phyloP scores from a whole-genome alignment of 1,140 invertebrate species.

The Cherax destructor region DNA sequence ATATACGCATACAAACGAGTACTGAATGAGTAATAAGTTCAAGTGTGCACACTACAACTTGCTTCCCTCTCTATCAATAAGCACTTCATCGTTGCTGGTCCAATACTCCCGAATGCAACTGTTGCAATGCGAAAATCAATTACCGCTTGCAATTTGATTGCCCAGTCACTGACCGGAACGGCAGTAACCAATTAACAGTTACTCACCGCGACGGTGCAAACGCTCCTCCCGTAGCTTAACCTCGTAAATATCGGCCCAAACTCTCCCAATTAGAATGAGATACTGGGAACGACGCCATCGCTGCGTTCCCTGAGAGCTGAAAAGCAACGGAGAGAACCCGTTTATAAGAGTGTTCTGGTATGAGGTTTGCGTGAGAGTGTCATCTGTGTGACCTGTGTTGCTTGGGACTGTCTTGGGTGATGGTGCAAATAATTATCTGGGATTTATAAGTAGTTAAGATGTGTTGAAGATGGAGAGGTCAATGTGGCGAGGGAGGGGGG shows the following conservation, averaged over 20 bases:
- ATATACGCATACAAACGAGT: background rate
- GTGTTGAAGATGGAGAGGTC: background rate
- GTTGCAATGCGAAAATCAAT: background rate
- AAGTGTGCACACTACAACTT: too few species aligned
- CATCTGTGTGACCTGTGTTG: background rate
- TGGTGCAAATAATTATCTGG: background rate
- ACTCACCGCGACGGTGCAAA: background rate
- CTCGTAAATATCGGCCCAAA: background rate
- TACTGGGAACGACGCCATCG: background rate
- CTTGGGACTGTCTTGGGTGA: background rate
- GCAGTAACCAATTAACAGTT: slow-evolving; percentile 1
- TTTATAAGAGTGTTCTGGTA: background rate
- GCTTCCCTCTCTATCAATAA: too few species aligned
- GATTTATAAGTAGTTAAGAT: background rate
- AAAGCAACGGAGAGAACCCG: background rate
- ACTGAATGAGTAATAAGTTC: background rate
- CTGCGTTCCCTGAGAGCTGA: background rate
- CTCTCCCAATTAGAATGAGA: background rate
- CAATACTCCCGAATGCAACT: background rate
- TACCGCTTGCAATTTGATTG: background rate
- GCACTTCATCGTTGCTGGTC: too few species aligned
- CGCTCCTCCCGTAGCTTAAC: background rate
- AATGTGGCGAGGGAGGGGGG: too few species aligned
- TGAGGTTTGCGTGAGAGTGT: background rate
- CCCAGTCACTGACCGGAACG: background rate